Base-by-base conservation (phyloP, 2,113 vertebrate species). In the Osmerus eperlanus region DNA sequence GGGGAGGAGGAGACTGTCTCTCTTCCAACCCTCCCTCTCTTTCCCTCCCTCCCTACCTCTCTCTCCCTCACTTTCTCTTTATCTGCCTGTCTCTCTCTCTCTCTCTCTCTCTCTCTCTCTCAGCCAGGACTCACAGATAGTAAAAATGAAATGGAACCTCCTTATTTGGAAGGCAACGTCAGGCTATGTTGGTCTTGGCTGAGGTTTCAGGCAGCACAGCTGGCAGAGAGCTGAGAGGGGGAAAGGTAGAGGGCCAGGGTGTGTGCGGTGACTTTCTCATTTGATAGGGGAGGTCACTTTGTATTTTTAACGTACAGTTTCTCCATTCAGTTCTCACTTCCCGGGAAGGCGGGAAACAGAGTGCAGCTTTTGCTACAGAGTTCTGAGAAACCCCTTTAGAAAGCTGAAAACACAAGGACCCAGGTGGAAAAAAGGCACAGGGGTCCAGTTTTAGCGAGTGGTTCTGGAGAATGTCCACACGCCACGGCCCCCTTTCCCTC, bases 161-260 rank as follows among this genome's bases (percentile, higher is more conserved):
- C 94, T 94, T 94, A 94, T 95, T 94, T 95, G 93, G 93, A 92
- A 92, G 94, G 92, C 94, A 93, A 95, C 94, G 93, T 96, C 85
- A 96, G 90, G 93, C 88, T 90, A 93, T 93, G 93, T 93, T 90
- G 91, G 86, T 89, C 67, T 91, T 84, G 90, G 84, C 81, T 72
- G 78, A 19, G 0, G 32, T 76, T 16, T 69, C 5, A 13, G 70
- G 73, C 80, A 79, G 79, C 81, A 84, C 83, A 83, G 83, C 80
- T 84, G 84, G 86, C 80, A 82, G 59, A 80, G 82, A 65, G 47
- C 67, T 64, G 78, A 32, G 66, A 54, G 23, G 47, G 73, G 25
- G 56, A 41, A 25, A 75, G 81, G 72, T 28, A 81, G 68, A 77
- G 71, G 51, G 76, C 69, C 66, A 53, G 74, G 67, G 76, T 25